Evolutionary conservation across 2,797 vertebrate genomes (phyloP).

Genomic region (Basileuterus tristriatus): DNA sequence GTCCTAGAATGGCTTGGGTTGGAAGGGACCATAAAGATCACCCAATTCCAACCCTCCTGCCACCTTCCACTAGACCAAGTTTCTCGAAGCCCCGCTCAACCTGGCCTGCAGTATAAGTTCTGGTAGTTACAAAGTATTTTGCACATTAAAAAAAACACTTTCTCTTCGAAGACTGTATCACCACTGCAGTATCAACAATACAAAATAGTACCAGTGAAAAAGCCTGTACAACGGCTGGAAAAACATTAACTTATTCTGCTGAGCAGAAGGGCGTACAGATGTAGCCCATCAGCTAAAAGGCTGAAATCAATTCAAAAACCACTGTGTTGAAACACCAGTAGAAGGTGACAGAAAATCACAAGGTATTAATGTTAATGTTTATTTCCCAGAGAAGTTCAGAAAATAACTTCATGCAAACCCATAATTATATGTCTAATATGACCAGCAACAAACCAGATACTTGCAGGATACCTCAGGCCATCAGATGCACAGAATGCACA

Average conservation of each 20-base stretch:
- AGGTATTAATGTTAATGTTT: neutral
- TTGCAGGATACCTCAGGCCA: neutral
- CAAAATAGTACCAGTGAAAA: neutral
- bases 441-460: neutral
- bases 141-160: neutral
- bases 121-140: neutral
- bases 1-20: neutral
- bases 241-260: neutral
- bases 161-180: neutral
- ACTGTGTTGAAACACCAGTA: neutral
- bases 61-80: neutral
- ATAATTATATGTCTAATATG: neutral
- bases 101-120: neutral
- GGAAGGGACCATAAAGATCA: neutral
- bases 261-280: neutral
- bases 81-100: neutral
- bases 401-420: neutral
- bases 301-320: neutral
- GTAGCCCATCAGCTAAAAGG: neutral
- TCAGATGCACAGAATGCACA: neutral
- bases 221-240: neutral
- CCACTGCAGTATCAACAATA: neutral
- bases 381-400: neutral
- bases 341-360: neutral
- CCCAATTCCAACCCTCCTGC: neutral